A percentile compares a stretch with the other conserved stretches of the same genome.
These are phyloP conservation scores for Psammodynastes pulverulentus DNA, from an alignment of 2,113 vertebrate genomes.

Conservation along the genomic window DNA sequence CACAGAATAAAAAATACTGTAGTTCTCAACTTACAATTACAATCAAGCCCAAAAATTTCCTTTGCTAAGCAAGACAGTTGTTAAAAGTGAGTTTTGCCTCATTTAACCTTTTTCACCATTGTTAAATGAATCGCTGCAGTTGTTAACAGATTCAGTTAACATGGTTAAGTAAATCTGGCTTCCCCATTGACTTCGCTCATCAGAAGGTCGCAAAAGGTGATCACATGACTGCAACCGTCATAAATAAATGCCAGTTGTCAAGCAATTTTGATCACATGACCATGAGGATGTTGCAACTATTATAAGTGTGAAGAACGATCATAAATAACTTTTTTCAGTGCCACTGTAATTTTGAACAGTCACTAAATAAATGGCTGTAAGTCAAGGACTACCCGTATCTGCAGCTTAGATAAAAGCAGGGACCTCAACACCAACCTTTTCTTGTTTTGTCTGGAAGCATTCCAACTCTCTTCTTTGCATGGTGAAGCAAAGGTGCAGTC, in stretches of 20 bases:
- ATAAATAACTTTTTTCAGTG: background rate
- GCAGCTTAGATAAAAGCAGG: background rate
- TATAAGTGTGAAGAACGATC: background rate
- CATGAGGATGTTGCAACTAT: background rate
- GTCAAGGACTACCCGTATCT: background rate
- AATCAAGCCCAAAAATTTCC: background rate
- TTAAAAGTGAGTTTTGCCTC: background rate
- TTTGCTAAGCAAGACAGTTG: background rate
- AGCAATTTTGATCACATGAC: background rate
- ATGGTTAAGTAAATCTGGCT: background rate
- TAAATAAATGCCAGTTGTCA: background rate
- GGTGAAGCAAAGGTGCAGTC: background rate
- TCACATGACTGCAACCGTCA: background rate
- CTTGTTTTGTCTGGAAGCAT: background rate
- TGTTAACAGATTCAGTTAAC: background rate
- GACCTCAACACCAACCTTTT: background rate
- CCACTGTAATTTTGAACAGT: background rate
- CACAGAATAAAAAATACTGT: background rate
- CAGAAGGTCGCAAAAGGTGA: background rate
- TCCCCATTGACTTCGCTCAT: background rate
- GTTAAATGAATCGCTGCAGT: background rate
- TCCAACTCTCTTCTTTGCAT: background rate
- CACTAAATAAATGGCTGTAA: background rate
- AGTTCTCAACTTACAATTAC: background rate
- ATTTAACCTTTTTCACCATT: background rate